phyloP scores from a whole-genome alignment of 1,140 invertebrate genomes.

The Temnothorax nylanderi region DNA sequence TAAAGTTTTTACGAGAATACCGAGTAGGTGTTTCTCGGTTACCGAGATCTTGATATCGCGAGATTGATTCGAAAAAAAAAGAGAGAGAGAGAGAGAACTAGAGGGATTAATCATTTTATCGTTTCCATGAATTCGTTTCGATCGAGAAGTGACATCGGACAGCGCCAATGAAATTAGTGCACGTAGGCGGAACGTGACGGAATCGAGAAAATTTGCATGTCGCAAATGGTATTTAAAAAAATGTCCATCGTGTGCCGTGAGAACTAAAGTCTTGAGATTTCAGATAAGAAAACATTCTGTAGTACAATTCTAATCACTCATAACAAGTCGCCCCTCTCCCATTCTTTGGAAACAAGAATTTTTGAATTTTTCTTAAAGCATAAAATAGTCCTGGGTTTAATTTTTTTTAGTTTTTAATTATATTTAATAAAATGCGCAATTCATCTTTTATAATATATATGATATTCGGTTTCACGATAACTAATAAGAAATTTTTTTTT shows the following conservation, averaged over 20 bases:
- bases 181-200: slow-evolving; percentile 5
- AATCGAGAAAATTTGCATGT: slow-evolving; percentile 32
- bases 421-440: background rate
- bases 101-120: slow-evolving; percentile 61
- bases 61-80: slow-evolving; percentile 46
- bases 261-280: slow-evolving; percentile 1
- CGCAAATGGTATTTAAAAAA: background rate
- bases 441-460: background rate
- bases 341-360: background rate
- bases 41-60: background rate
- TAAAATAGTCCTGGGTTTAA: background rate
- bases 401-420: background rate
- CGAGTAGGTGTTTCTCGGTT: slow-evolving; percentile 37
- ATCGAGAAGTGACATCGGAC: slow-evolving; percentile 19
- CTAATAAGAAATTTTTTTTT: background rate
- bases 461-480: background rate
- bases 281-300: background rate
- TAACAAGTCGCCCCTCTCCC: background rate
- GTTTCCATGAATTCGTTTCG: slow-evolving; percentile 59
- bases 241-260: background rate
- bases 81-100: background rate
- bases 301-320: background rate
- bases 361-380: background rate
- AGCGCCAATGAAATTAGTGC: slow-evolving; percentile 18
- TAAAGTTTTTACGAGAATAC: slow-evolving; percentile 61